Conservation (phyloP, 2,113 vertebrate genomes). For the Vulpes ferrilata region DNA sequence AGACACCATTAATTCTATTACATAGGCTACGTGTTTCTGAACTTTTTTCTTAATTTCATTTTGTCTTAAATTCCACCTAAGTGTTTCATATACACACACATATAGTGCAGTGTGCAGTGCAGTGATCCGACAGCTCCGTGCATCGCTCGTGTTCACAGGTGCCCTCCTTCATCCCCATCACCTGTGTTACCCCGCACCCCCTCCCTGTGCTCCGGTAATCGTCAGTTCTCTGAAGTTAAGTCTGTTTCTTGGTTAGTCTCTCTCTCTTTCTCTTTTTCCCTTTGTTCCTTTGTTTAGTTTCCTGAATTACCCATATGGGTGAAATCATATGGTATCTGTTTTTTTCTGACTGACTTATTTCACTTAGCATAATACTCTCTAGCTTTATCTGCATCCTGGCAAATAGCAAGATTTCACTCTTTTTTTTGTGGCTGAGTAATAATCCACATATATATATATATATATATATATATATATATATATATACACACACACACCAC, state of each 20-base stretch:
- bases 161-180: background rate
- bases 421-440: background rate
- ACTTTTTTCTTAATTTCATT: background rate
- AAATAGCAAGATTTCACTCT: background rate
- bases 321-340: background rate
- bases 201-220: background rate
- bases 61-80: background rate
- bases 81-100: background rate
- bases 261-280: background rate
- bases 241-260: background rate
- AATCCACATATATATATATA: background rate
- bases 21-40: background rate
- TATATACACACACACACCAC: background rate
- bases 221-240: background rate
- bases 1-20: background rate
- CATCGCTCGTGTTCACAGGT: background rate
- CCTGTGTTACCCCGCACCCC: background rate
- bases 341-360: background rate
- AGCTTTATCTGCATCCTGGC: background rate
- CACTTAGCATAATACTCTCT: background rate
- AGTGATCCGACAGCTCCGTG: background rate
- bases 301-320: background rate
- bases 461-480: background rate
- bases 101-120: background rate
- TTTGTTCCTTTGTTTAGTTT: background rate